A percentile compares a stretch with the other conserved stretches of the same genome.
Evolutionary conservation across 1,140 invertebrate genomes (phyloP).

Genomic region (Orchestia grillus): DNA sequence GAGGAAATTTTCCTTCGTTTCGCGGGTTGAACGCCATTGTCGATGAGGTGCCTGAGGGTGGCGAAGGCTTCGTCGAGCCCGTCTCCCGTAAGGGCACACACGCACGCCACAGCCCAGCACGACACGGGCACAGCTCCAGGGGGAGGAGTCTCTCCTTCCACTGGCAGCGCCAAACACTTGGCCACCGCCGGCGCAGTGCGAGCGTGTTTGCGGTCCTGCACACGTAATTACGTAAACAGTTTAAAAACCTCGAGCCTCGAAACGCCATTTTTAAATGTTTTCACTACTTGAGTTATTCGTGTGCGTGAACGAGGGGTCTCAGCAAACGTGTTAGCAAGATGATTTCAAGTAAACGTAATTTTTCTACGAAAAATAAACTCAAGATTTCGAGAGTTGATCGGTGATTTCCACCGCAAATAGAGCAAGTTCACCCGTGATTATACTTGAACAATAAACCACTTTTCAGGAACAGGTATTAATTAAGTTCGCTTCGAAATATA

Average conservation of each 20-base stretch:
- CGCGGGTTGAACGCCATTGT: conserved; percentile 2
- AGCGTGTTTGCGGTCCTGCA: conserved; percentile 30
- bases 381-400: neutral
- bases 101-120: conserved; percentile 28
- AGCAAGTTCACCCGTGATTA: too few species aligned
- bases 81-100: conserved; percentile 16
- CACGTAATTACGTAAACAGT: neutral
- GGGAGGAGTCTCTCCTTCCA: conserved; percentile 13
- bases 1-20: conserved; percentile 18
- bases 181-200: neutral
- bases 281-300: neutral
- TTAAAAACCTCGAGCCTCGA: neutral
- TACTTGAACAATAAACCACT: too few species aligned
- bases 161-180: conserved; percentile 41
- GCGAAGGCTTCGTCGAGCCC: conserved; percentile 40
- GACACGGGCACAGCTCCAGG: neutral
- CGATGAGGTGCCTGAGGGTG: conserved; percentile 29
- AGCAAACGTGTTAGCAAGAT: neutral
- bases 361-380: neutral
- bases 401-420: too few species aligned
- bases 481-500: too few species aligned
- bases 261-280: neutral
- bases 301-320: neutral
- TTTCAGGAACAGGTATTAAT: too few species aligned
- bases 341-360: neutral